Evolutionary conservation across 2,797 vertebrate genomes (phyloP).

Genomic region (Sus cebifrons): DNA sequence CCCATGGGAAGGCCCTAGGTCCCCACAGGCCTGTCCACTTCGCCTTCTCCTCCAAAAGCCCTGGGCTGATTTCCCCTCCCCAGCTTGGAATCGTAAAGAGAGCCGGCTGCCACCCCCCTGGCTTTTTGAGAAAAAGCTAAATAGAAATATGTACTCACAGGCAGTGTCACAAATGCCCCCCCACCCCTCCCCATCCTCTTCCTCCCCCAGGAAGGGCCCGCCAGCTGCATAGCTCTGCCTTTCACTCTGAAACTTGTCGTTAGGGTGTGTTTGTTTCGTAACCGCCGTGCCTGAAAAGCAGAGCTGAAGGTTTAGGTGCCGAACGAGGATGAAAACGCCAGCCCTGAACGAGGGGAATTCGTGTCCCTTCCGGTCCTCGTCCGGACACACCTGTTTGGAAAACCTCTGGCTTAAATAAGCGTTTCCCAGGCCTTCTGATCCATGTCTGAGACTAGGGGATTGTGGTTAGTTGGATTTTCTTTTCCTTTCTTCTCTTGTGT

Average conservation of each 20-base stretch:
- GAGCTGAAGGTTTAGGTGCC: background rate
- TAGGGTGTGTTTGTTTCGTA: slow-evolving; percentile 66
- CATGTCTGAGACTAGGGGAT: slow-evolving; percentile 70
- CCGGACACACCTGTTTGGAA: background rate
- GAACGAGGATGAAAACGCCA: slow-evolving; percentile 25
- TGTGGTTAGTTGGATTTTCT: background rate
- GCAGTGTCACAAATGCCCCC: background rate
- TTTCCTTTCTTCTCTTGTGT: background rate
- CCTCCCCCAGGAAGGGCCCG: slow-evolving; percentile 5
- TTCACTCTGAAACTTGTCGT: slow-evolving; percentile 52
- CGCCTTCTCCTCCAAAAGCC: background rate
- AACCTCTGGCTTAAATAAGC: background rate
- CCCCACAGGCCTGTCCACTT: background rate
- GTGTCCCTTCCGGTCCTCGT: slow-evolving; percentile 32
- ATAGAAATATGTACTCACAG: background rate
- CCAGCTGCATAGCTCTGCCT: background rate
- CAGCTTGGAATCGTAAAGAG: background rate
- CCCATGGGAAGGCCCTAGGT: background rate
- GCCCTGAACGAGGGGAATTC: background rate
- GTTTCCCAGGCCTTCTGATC: slow-evolving; percentile 49
- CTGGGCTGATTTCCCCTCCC: rapidly evolving
- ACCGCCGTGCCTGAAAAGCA: slow-evolving; percentile 67
- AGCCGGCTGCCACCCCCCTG: background rate
- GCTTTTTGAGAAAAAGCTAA: slow-evolving; percentile 34
- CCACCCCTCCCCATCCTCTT: background rate